Conservation (phyloP, 1,140 invertebrate species). For the Subanguina moxae region DNA sequence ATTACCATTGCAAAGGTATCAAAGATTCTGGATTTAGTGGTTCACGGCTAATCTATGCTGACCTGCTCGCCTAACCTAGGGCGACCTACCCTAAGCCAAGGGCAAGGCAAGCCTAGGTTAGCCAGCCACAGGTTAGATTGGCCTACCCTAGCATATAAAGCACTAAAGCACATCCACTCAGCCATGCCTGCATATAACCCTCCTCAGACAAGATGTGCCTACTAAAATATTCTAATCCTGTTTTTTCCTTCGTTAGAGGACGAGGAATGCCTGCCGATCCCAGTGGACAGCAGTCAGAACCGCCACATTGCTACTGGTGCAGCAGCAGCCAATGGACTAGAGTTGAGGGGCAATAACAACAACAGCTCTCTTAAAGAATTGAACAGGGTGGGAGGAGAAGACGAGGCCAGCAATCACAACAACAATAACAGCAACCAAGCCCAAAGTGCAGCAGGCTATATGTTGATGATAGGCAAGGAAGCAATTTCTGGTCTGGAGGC, state of each 20-base stretch:
- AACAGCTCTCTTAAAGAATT: conserved; percentile 1
- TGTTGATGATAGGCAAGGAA: too few species aligned
- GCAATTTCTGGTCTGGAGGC: too few species aligned
- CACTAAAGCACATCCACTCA: neutral
- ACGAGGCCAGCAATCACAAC: neutral
- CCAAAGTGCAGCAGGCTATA: neutral
- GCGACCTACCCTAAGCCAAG: too few species aligned
- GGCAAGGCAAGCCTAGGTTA: too few species aligned
- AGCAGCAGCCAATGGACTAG: conserved; percentile 1
- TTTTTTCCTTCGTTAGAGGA: conserved; percentile 33
- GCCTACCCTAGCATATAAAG: too few species aligned
- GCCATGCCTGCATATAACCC: neutral
- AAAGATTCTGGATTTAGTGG: too few species aligned
- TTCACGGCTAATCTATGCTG: too few species aligned
- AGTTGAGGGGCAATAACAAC: conserved; percentile 17
- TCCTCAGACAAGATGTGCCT: neutral
- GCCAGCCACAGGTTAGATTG: too few species aligned
- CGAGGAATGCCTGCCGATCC: conserved; percentile 55
- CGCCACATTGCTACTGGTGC: too few species aligned
- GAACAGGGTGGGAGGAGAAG: neutral
- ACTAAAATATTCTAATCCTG: conserved; percentile 1
- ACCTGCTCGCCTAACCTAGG: too few species aligned
- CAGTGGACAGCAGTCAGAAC: conserved; percentile 29
- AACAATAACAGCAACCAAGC: neutral
- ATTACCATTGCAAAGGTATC: too few species aligned